Conservation (phyloP, 2,113 vertebrate genomes). For the Thomomys bottae region DNA sequence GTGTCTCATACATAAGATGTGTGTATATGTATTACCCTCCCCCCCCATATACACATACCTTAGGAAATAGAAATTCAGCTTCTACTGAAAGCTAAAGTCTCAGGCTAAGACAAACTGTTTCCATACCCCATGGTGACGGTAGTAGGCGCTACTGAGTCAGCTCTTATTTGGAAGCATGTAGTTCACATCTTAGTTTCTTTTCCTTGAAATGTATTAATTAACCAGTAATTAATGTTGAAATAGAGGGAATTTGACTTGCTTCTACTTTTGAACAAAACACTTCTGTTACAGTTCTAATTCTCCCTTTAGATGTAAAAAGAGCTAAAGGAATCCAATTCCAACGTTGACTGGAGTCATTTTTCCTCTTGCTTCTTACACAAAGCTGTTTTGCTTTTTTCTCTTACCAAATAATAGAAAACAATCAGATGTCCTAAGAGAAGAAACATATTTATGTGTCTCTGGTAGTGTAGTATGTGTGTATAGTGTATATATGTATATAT, state of each 20-base stretch:
- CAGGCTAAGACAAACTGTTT: background rate
- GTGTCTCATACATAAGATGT: too few species aligned
- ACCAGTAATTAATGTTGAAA: constrained; percentile 67
- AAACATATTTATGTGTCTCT: background rate
- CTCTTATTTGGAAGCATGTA: constrained; percentile 32
- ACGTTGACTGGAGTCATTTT: constrained; percentile 18
- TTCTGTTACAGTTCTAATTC: constrained; percentile 78
- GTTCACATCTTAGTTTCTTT: constrained; percentile 65
- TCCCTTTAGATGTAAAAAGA: constrained; percentile 76
- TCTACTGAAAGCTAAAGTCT: background rate
- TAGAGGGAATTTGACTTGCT: constrained; percentile 64
- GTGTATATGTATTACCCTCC: too few species aligned
- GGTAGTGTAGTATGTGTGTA: too few species aligned
- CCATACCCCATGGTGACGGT: background rate
- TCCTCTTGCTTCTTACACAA: constrained; percentile 38
- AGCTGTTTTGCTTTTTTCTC: too few species aligned
- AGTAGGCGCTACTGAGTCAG: background rate
- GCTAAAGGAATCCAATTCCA: constrained; percentile 77
- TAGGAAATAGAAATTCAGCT: background rate
- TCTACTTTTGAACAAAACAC: constrained; percentile 80
- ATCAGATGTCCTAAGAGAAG: constrained; percentile 15
- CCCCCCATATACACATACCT: too few species aligned
- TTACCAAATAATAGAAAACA: constrained; percentile 23
- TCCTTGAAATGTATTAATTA: constrained; percentile 63
- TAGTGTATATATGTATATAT: background rate